These are phyloP conservation scores for Bothrops jararaca DNA, from an alignment of 2,113 vertebrate species.

Conservation along the genomic window DNA sequence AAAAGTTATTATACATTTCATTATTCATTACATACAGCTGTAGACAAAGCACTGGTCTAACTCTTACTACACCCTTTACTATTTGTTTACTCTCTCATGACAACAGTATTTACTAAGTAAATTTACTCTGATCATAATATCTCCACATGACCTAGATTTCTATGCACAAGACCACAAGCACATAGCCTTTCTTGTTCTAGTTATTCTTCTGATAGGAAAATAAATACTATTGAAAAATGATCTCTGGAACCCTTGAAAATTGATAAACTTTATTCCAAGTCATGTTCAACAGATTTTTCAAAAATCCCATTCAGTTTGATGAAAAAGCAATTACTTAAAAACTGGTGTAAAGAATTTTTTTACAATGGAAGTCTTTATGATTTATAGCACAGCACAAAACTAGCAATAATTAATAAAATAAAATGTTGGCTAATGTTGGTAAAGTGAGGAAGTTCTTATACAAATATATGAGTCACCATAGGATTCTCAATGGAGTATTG, in stretches of 20 bases:
- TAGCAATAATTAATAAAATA: not conserved
- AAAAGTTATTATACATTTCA: not conserved
- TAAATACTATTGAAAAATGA: not conserved
- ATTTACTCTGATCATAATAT: not conserved
- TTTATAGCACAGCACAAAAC: not conserved
- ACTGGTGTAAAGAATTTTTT: not conserved
- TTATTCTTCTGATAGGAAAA: not conserved
- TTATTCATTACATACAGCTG: not conserved
- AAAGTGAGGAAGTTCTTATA: not conserved
- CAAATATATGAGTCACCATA: not conserved
- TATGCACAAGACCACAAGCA: not conserved
- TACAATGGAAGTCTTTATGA: not conserved
- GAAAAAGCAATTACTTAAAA: not conserved
- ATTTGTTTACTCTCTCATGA: slow-evolving; percentile 3
- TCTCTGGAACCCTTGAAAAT: not conserved
- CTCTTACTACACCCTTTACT: not conserved
- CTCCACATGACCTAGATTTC: not conserved
- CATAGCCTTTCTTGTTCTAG: not conserved
- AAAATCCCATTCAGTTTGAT: not conserved
- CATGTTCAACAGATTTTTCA: not conserved
- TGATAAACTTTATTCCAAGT: not conserved
- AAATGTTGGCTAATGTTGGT: not conserved
- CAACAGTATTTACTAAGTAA: not conserved
- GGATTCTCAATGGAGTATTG: not conserved
- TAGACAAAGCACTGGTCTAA: not conserved